Evolutionary conservation across 2,797 vertebrate genomes (phyloP).

Genomic region (Channallabes apus): DNA sequence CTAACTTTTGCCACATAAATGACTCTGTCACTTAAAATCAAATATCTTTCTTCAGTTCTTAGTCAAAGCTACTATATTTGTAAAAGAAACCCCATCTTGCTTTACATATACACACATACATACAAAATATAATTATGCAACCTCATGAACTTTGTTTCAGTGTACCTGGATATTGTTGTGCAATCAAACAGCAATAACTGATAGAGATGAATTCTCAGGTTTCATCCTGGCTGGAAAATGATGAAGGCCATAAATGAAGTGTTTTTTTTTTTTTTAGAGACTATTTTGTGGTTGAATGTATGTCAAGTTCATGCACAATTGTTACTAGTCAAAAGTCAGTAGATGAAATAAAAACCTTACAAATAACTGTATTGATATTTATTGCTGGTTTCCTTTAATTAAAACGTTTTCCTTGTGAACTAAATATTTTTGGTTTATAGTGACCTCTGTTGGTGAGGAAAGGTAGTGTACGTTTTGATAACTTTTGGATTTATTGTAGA

Average conservation of each 20-base stretch:
- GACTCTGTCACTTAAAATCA: constrained; percentile 6
- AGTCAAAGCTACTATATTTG: neutral
- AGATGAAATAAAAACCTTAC: constrained; percentile 30
- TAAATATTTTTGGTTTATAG: neutral
- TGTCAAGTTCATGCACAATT: constrained; percentile 16
- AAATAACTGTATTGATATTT: neutral
- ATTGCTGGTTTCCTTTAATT: neutral
- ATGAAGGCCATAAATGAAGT: constrained; percentile 32
- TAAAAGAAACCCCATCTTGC: constrained; percentile 11
- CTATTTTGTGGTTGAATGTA: constrained; percentile 25
- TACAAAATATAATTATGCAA: constrained; percentile 50
- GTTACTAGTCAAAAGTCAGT: constrained; percentile 23
- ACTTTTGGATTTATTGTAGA: neutral
- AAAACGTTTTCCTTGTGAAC: neutral
- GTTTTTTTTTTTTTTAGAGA: constrained; percentile 5
- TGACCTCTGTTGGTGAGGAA: constrained; percentile 33
- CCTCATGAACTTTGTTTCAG: constrained; percentile 28
- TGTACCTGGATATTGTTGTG: constrained; percentile 43
- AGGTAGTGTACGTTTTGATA: neutral
- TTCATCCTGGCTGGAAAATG: constrained; percentile 38
- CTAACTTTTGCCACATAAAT: constrained; percentile 53
- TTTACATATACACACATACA: constrained; percentile 8
- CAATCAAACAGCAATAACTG: constrained; percentile 52
- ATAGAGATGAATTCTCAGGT: constrained; percentile 47
- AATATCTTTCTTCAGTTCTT: neutral